Evolutionary conservation across 2,888 invertebrate genomes (phyloP), one percentile per base, ranked within the genome.

Genomic region (Hyles lineata): DNA sequence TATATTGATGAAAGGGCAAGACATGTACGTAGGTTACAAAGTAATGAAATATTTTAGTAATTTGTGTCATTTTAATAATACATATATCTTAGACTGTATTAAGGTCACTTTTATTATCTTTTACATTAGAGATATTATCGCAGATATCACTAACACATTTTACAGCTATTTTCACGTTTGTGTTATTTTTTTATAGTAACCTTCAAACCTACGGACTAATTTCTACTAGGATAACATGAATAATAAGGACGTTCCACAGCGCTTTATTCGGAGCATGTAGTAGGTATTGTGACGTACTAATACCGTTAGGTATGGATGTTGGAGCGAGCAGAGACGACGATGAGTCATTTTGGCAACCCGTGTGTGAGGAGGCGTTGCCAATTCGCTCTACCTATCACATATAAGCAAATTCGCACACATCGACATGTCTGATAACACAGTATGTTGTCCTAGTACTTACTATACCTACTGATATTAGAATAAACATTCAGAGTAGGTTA

Each of bases 291-390:
- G 67, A 67, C 50, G 50, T 67, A 50, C 21, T 9, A 15, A 17
- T 35, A 63, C 35, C 77, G 80, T 81, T 78, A 76, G 78, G 80
- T 74, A 80, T 67, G 50, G 78, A 43, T 63, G 8, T n/a, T 67
- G n/a, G 23, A 43, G 23, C 15, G 50, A 67, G 23, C 43, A 78
- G 74, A 78, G 80, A 81, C 82, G 82, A 79, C 77, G 81, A 82
- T 92, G 89, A 92, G 82, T 91, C 88, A 90, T 92, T 92, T 92
- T 93, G 90, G 92, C 91, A 90, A 90, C 87, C 86, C 86, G 89
- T 89, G 83, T 82, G 85, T 83, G 83, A 86, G 89, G 81, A 88
- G 94, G 94, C 92, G 94, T 89, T 83, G 83, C 89, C 89, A 84
- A 88, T 90, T 89, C 82, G 82, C 85, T 88, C 89, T 89, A 78